Conservation (phyloP, 2,113 vertebrate species). For the Podarcis muralis region DNA sequence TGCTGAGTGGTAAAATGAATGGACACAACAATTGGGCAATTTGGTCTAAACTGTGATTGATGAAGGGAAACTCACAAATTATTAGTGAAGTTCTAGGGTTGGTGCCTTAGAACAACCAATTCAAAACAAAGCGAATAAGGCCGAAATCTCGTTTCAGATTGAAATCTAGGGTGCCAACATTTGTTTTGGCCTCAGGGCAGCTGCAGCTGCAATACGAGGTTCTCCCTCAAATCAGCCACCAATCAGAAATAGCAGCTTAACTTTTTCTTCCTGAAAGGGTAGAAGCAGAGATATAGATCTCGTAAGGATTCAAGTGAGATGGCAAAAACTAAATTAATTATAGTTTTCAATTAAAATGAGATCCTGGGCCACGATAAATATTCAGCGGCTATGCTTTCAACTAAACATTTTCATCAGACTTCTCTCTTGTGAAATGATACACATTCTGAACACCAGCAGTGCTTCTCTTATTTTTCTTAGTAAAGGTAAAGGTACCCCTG, state of each 20-base stretch:
- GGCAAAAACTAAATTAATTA: not conserved
- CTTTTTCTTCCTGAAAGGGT: not conserved
- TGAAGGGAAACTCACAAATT: too few relatives aligned
- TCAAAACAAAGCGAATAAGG: not conserved
- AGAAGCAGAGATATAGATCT: not conserved
- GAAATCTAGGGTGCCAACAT: not conserved
- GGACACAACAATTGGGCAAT: too few relatives aligned
- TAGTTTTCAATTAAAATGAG: conserved; percentile 28
- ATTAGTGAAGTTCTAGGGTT: conserved; percentile 6
- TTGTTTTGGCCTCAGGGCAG: not conserved
- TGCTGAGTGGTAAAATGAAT: too few relatives aligned
- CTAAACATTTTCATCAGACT: not conserved
- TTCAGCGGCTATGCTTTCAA: conserved; percentile 7
- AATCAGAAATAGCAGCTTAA: not conserved
- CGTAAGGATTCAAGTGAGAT: not conserved
- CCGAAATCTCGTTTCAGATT: not conserved
- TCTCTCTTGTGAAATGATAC: not conserved
- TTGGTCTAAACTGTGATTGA: not conserved
- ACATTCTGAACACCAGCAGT: not conserved
- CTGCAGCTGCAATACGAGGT: conserved; percentile 24
- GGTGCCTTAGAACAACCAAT: conserved; percentile 10
- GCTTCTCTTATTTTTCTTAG: not conserved
- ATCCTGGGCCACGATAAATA: conserved; percentile 5
- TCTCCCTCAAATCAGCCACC: not conserved
- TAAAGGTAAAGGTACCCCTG: too few relatives aligned